A percentile compares a stretch with the other conserved stretches of the same genome.
These are phyloP conservation scores for Coregonus suidteri DNA, from an alignment of 2,797 vertebrate species.

Conservation along the genomic window DNA sequence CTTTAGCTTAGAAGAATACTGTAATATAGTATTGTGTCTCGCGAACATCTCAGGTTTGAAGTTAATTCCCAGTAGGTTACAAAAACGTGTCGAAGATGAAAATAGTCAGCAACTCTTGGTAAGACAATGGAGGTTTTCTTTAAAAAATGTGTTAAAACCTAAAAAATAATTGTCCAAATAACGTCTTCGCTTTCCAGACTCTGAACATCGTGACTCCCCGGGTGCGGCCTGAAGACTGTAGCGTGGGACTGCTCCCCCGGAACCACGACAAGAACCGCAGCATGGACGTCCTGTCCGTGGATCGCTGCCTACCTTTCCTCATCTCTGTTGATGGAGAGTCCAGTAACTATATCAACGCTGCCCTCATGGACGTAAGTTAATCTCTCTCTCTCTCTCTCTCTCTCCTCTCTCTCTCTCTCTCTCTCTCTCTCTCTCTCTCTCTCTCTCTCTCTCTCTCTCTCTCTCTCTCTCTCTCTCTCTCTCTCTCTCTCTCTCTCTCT, in stretches of 20 bases:
- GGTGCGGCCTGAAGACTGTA: constrained; percentile 94
- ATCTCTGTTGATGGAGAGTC: constrained; percentile 96
- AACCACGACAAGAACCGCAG: constrained; percentile 98
- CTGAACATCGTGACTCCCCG: constrained; percentile 96
- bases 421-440: too few species aligned
- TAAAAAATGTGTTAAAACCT: too few species aligned
- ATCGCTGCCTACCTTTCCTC: constrained; percentile 95
- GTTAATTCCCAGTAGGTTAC: too few species aligned
- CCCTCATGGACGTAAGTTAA: constrained; percentile 93
- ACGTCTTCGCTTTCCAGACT: constrained; percentile 72
- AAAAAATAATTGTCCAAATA: neutral
- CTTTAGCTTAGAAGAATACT: too few species aligned
- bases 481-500: neutral
- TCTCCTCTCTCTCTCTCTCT: neutral
- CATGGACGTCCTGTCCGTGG: constrained; percentile 92
- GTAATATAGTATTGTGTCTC: too few species aligned
- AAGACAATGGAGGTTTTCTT: neutral
- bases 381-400: neutral
- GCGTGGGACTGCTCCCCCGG: constrained; percentile 90
- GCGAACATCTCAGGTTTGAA: too few species aligned
- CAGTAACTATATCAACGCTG: constrained; percentile 97
- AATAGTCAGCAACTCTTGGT: neutral
- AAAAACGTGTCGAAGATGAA: neutral
- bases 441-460: too few species aligned
- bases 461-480: neutral